Base-by-base conservation (phyloP, 2,888 invertebrate genomes). In the Drosophila tripunctata region DNA sequence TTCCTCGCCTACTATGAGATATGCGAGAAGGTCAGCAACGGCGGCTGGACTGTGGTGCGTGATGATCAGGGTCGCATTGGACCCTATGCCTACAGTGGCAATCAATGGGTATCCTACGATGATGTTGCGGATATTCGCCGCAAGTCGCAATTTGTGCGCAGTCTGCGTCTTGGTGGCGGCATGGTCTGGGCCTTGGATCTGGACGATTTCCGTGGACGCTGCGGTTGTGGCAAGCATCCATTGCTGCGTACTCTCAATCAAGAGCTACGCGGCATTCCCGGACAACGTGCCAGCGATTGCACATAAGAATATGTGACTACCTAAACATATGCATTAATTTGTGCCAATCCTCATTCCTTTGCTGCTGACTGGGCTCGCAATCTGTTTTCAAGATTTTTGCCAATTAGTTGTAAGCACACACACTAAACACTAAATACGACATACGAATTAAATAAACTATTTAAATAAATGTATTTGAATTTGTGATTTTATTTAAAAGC, bases 61-160 rank as follows among this genome's bases (percentile, higher is more conserved):
- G 94, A 93, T 78, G 91, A 93, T 0, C 84, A 93, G 74, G 94
- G 93, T 1, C 90, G 93, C 12, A 94, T 95, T 75, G 96, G 96
- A 1, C 96, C 96, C 0, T 96, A 94, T 88, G 94, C 95, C 0
- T 93, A 94, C 64, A 93, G 92, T 33, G 94, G 93, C 0, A 93
- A 93, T 60, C 96, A 96, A 88, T 96, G 96, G 96, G 95, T 95
- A 0, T 94, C 96, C 0, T 96, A 95, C 88, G 94, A 96, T 83
- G 95, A 95, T 71, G 93, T 94, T 0, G 91, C 91, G 2, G 95
- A 95, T 58, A 93, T 95, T 38, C 92, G 93, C 52, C 91, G 93
- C 50, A 94, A 95, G 77, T 93, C 94, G 0, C 92, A 93, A 45
- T 92, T 94, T 67, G 92, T 94, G 0, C 93, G 93, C 62, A 91